phyloP scores from a whole-genome alignment of 2,797 vertebrate genomes.

The Trachops cirrhosus region DNA sequence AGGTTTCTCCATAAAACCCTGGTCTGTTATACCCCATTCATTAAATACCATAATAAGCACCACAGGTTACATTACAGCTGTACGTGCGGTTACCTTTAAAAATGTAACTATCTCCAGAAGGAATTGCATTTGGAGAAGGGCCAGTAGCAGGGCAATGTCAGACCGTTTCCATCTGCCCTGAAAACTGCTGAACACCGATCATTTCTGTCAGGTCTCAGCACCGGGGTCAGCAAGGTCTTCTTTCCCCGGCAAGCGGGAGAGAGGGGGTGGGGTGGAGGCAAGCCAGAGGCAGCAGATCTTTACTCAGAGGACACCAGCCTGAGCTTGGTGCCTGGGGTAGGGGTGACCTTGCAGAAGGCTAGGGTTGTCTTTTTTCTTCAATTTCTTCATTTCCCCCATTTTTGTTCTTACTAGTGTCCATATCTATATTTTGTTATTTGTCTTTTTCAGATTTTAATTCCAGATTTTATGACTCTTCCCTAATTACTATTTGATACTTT shows the following conservation, averaged over 20 bases:
- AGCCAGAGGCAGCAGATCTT: not conserved
- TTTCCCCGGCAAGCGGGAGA: not conserved
- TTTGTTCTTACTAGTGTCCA: not conserved
- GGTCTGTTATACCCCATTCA: not conserved
- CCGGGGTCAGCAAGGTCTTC: not conserved
- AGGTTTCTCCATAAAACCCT: constrained; percentile 29
- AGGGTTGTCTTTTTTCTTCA: not conserved
- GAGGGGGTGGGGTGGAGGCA: not conserved
- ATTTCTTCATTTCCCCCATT: not conserved
- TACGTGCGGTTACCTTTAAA: constrained; percentile 34
- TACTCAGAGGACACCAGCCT: not conserved
- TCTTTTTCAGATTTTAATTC: constrained; percentile 33
- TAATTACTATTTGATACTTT: not conserved
- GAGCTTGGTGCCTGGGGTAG: not conserved
- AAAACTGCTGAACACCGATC: not conserved
- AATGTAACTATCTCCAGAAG: constrained; percentile 35
- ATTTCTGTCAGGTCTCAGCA: not conserved
- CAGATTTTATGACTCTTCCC: not conserved
- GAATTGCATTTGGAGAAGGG: not conserved
- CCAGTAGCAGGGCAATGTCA: constrained; percentile 19
- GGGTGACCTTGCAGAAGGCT: not conserved
- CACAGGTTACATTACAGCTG: not conserved
- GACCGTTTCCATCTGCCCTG: not conserved
- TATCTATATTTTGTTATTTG: not conserved
- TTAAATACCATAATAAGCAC: constrained; percentile 46